These are phyloP conservation scores for Crotophaga sulcirostris DNA, from an alignment of 2,113 vertebrate genomes.

Conservation along the genomic window DNA sequence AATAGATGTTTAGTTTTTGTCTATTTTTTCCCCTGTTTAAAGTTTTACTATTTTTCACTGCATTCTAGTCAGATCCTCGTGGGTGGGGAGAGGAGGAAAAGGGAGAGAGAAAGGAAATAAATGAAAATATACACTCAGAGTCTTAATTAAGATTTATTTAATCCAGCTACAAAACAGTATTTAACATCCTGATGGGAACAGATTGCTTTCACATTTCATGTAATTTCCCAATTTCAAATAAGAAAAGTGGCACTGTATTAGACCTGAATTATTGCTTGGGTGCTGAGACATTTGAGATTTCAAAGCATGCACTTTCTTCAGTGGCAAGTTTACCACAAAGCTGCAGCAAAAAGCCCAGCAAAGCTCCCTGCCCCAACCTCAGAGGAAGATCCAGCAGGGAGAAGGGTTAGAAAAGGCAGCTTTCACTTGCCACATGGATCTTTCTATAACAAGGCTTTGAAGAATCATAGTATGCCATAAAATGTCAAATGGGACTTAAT, in stretches of 20 bases:
- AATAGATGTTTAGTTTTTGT: background rate
- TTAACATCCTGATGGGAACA: conserved; percentile 55
- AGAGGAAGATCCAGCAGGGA: background rate
- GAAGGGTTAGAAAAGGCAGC: background rate
- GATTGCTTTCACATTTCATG: conserved; percentile 45
- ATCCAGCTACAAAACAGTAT: conserved; percentile 46
- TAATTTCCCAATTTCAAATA: conserved; percentile 42
- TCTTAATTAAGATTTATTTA: conserved; percentile 54
- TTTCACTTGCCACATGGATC: background rate
- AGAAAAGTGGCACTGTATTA: conserved; percentile 16
- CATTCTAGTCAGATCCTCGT: background rate
- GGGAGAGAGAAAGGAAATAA: conserved; percentile 14
- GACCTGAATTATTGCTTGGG: background rate
- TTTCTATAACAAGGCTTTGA: background rate
- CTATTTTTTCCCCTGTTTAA: background rate
- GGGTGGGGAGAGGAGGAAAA: background rate
- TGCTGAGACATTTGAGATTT: background rate
- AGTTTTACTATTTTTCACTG: background rate
- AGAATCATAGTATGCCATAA: background rate
- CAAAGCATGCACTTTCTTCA: background rate
- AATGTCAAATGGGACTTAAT: background rate
- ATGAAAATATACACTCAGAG: background rate
- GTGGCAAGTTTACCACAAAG: background rate
- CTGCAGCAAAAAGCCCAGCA: background rate
- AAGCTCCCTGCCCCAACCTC: background rate